Evolutionary conservation across 1,140 invertebrate species (phyloP), one percentile per base, ranked within the genome.

Genomic region (Nasonia giraulti): DNA sequence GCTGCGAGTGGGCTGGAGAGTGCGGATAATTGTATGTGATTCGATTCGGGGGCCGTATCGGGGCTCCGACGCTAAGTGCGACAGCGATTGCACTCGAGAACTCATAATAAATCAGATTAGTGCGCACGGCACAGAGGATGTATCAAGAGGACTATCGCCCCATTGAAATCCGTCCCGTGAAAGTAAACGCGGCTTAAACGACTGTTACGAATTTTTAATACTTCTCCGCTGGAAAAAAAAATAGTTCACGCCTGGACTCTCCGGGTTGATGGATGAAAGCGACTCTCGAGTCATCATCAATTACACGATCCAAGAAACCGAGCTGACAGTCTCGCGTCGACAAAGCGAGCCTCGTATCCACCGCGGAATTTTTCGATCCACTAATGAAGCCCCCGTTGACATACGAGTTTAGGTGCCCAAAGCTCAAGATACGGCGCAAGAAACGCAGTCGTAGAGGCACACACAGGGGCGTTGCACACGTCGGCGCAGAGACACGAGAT

Each of bases 401-500:
- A 44, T 44, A 44, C 6, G 10, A 44, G 40, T 37, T 27, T 27
- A 37, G 0, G 33, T 37, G 5, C 4, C 40, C 10, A 44, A 44
- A 44, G 8, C 27, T 44, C 3, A 69, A 23, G 68, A 33, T 47
- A 40, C 12, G 1, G 12, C 2, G 5, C 2, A 40, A 2, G 17
- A 69, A 44, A 44, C 44, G 31, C 44, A 62, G 20, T 62, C 55
- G 47, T 17, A 17, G 2, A 12, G 47, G 55, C 20, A 20, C 20
- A n/a, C 20, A n/a, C 17, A 62, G 55, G 55, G 55, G 90, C 89
- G 68, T 66, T n/a, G 62, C 62, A n/a, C 27, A n/a, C 68, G 68
- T 71, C 91, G 92, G 92, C 92, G 92, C 92, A 91, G 91, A 91
- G 91, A 93, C 92, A 92, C 91, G 91, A 89, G 91, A 93, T 93